Evolutionary conservation across 1,140 invertebrate species (phyloP).

Genomic region (Drosophila persimilis): DNA sequence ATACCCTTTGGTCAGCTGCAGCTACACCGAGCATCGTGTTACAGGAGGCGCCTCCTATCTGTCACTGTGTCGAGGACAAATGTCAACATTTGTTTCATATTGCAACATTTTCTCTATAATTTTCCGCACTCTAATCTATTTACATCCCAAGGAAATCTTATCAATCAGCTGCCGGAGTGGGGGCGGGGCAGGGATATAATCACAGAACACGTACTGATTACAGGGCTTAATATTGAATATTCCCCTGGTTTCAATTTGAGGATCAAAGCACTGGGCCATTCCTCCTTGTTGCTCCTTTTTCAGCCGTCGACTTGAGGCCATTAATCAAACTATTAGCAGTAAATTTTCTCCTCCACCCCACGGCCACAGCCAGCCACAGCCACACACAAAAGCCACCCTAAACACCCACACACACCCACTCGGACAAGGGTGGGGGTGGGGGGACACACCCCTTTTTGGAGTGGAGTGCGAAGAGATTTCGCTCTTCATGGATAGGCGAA

Average conservation of each 20-base stretch:
- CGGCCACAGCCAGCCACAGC: conserved; percentile 3
- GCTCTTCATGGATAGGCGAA: background rate
- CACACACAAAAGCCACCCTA: background rate
- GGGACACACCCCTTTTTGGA: conserved; percentile 41
- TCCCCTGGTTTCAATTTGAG: conserved; percentile 29
- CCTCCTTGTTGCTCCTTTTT: conserved; percentile 54
- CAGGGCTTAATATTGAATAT: conserved; percentile 44
- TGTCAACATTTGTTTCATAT: conserved; percentile 74
- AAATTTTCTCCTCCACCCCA: conserved; percentile 43
- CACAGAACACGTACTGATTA: conserved; percentile 50
- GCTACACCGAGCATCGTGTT: conserved; percentile 38
- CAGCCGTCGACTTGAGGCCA: conserved; percentile 53
- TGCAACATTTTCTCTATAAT: conserved; percentile 66
- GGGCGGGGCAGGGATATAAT: conserved; percentile 10
- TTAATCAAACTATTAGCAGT: conserved; percentile 83
- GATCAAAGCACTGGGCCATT: conserved; percentile 10
- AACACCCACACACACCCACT: background rate
- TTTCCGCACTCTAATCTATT: conserved; percentile 59
- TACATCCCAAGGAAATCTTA: conserved; percentile 61
- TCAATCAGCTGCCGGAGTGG: conserved; percentile 49
- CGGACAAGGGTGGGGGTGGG: background rate
- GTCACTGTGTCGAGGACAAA: conserved; percentile 28
- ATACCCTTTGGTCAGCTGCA: conserved; percentile 36
- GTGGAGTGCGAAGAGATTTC: conserved; percentile 25
- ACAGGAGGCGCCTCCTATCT: conserved; percentile 33